These are phyloP conservation scores for Laothoe populi DNA, from an alignment of 2,888 invertebrate species.

Conservation along the genomic window DNA sequence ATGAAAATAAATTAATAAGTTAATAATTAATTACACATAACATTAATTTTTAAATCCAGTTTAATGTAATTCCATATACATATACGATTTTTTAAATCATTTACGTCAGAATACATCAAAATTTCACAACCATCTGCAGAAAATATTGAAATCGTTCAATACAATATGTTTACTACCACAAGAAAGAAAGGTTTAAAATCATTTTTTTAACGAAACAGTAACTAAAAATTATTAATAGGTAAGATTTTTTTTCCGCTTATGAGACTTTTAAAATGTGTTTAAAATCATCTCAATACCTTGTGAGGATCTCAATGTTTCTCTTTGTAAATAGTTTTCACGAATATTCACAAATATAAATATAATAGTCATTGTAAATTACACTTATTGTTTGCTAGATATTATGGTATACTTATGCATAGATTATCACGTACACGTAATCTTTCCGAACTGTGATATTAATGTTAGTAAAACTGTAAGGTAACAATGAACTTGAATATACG, in stretches of 20 bases:
- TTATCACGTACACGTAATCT: conserved; percentile 54
- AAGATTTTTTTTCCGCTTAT: neutral
- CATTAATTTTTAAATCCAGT: too few relatives aligned
- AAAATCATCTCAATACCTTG: conserved; percentile 30
- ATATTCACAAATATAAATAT: conserved; percentile 34
- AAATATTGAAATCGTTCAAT: too few relatives aligned
- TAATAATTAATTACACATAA: too few relatives aligned
- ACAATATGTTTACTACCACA: too few relatives aligned
- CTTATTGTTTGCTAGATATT: conserved; percentile 29
- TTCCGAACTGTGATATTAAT: conserved; percentile 81
- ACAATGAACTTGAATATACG: conserved; percentile 70
- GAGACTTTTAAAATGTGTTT: neutral
- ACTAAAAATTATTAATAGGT: too few relatives aligned
- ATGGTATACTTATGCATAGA: conserved; percentile 43
- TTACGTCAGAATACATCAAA: too few relatives aligned
- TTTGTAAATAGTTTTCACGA: conserved; percentile 41
- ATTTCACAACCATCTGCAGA: too few relatives aligned
- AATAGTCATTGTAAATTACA: conserved; percentile 47
- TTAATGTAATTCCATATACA: too few relatives aligned
- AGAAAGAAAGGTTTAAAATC: neutral
- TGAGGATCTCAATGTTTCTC: conserved; percentile 30
- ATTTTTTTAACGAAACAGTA: neutral
- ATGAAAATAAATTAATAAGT: too few relatives aligned
- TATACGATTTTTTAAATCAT: too few relatives aligned
- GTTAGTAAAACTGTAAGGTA: conserved; percentile 68